phyloP scores from a whole-genome alignment of 1,140 invertebrate species.

The Callitettix versicolor region DNA sequence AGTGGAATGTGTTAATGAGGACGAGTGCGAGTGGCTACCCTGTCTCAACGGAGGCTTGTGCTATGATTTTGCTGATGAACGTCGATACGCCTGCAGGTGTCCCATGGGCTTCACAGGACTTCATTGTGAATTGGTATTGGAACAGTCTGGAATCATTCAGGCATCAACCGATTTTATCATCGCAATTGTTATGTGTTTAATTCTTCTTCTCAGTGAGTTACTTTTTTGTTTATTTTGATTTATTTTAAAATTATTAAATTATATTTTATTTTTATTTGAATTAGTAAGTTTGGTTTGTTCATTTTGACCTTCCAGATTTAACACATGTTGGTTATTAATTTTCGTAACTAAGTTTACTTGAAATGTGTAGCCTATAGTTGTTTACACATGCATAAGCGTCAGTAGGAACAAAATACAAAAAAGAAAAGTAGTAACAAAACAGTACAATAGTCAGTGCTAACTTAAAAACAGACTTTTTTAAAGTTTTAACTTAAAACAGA shows the following conservation, averaged over 20 bases:
- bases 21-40: constrained; percentile 59
- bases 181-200: constrained; percentile 62
- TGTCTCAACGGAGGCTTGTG: constrained; percentile 65
- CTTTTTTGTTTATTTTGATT: constrained; percentile 20
- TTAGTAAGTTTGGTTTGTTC: too few species aligned
- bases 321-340: background rate
- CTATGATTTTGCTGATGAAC: constrained; percentile 52
- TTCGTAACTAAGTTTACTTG: too few species aligned
- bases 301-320: too few species aligned
- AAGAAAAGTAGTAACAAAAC: too few species aligned
- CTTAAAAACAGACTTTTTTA: too few species aligned
- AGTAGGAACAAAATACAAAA: too few species aligned
- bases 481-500: too few species aligned
- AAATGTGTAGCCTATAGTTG: too few species aligned
- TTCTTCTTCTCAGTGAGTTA: constrained; percentile 64
- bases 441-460: too few species aligned
- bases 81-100: constrained; percentile 65
- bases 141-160: constrained; percentile 62
- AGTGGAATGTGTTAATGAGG: constrained; percentile 56
- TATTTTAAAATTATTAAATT: constrained; percentile 15
- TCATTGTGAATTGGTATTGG: constrained; percentile 64
- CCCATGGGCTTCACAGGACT: constrained; percentile 60
- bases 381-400: too few species aligned
- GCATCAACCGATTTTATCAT: constrained; percentile 75
- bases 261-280: background rate